These are phyloP conservation scores for Homarus americanus DNA, from an alignment of 1,140 invertebrate species.

Conservation along the genomic window DNA sequence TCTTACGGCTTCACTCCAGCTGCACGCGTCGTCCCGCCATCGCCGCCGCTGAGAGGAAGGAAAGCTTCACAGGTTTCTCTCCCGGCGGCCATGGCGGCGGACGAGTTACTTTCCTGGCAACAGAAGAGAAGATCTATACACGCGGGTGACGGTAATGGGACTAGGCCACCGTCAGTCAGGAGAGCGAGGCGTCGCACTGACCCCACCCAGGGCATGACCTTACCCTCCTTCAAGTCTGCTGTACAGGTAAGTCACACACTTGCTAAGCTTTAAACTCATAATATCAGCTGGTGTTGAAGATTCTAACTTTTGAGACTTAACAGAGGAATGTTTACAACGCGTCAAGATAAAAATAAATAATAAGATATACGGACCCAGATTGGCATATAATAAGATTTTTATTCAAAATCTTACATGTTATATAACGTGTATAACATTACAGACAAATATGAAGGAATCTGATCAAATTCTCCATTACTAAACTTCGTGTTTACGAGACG, in stretches of 20 bases:
- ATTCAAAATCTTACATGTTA: too few relatives aligned
- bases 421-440: too few relatives aligned
- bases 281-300: too few relatives aligned
- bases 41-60: constrained; percentile 48
- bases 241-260: constrained; percentile 40
- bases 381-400: too few relatives aligned
- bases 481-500: too few relatives aligned
- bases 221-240: constrained; percentile 5
- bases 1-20: constrained; percentile 53
- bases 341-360: too few relatives aligned
- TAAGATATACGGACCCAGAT: too few relatives aligned
- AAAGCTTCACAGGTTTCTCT: constrained; percentile 63
- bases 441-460: too few relatives aligned
- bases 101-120: constrained; percentile 39
- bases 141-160: background rate
- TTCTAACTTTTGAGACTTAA: too few relatives aligned
- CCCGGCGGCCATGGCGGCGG: constrained; percentile 57
- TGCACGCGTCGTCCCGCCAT: constrained; percentile 33
- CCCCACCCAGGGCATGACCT: background rate
- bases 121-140: constrained; percentile 55
- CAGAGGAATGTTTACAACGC: too few relatives aligned
- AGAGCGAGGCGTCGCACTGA: constrained; percentile 26
- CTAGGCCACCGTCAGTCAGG: constrained; percentile 5
- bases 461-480: too few relatives aligned
- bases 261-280: too few relatives aligned